These are phyloP conservation scores for Timandra comae DNA, from an alignment of 2,888 invertebrate genomes.

Conservation along the genomic window DNA sequence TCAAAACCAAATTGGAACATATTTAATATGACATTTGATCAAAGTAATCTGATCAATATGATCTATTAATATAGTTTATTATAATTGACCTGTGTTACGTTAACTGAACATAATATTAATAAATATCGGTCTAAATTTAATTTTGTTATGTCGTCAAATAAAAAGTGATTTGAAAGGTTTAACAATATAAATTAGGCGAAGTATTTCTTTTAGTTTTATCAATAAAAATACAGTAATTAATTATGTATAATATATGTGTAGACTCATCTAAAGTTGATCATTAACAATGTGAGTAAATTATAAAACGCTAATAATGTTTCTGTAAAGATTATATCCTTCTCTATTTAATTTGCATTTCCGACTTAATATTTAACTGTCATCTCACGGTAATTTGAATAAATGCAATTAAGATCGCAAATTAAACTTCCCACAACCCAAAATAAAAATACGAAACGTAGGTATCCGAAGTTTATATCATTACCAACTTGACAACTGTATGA, in stretches of 20 bases:
- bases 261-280: no score
- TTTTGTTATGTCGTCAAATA: no score
- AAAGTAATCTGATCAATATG: slow-evolving; percentile 37
- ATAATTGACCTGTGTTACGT: slow-evolving; percentile 30
- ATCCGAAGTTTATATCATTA: slow-evolving; percentile 25
- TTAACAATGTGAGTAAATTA: no score
- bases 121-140: slow-evolving; percentile 7
- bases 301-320: background rate
- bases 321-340: slow-evolving; percentile 3
- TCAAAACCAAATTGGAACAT: slow-evolving; percentile 35
- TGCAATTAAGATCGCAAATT: slow-evolving; percentile 45
- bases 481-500: slow-evolving; percentile 20
- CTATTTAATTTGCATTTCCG: slow-evolving; percentile 4
- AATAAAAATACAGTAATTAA: no score
- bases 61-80: slow-evolving; percentile 45
- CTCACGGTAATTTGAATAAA: slow-evolving; percentile 38
- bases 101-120: slow-evolving; percentile 25
- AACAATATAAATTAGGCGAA: no score
- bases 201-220: no score
- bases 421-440: slow-evolving; percentile 32
- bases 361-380: slow-evolving; percentile 20
- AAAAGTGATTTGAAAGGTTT: no score
- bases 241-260: no score
- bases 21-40: slow-evolving; percentile 35
- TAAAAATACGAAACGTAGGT: slow-evolving; percentile 27